phyloP scores from a whole-genome alignment of 2,888 invertebrate species.

The Drosophila gaucha region DNA sequence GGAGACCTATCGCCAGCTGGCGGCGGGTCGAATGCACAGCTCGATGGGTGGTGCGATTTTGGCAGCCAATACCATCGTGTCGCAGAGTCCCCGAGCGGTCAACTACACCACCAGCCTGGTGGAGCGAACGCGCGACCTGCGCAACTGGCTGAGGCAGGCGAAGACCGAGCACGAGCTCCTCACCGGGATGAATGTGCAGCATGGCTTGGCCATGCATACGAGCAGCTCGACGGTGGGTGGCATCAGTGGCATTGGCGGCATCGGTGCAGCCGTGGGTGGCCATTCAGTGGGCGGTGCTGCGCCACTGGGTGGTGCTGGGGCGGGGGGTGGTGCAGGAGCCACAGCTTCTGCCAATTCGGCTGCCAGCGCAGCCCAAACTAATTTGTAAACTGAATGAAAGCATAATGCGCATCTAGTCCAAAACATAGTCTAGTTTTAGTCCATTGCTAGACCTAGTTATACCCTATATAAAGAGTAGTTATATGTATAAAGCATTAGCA shows the following conservation, averaged over 20 bases:
- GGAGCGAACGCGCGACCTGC: slow-evolving; percentile 88
- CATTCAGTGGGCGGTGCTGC: slow-evolving; percentile 20
- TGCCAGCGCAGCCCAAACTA: slow-evolving; percentile 50
- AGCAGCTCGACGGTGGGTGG: slow-evolving; percentile 17
- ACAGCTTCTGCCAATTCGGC: background rate
- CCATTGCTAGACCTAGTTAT: background rate
- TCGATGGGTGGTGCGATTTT: slow-evolving; percentile 84
- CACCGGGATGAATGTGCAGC: slow-evolving; percentile 63
- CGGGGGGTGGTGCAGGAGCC: background rate
- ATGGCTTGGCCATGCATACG: slow-evolving; percentile 36
- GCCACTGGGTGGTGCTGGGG: background rate
- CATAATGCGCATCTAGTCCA: background rate
- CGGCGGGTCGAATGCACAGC: slow-evolving; percentile 85
- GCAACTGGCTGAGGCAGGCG: slow-evolving; percentile 88
- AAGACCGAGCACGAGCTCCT: slow-evolving; percentile 84
- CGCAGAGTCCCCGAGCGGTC: slow-evolving; percentile 84
- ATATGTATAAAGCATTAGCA: slow-evolving; percentile 30
- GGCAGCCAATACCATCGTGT: slow-evolving; percentile 84
- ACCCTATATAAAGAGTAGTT: background rate
- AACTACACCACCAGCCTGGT: slow-evolving; percentile 88
- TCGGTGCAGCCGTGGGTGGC: slow-evolving; percentile 16
- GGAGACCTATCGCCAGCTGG: slow-evolving; percentile 86
- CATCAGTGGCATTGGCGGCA: slow-evolving; percentile 29
- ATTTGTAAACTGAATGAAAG: slow-evolving; percentile 24
- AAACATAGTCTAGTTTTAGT: background rate